phyloP scores from a whole-genome alignment of 2,797 vertebrate genomes.

The Paguma larvata region DNA sequence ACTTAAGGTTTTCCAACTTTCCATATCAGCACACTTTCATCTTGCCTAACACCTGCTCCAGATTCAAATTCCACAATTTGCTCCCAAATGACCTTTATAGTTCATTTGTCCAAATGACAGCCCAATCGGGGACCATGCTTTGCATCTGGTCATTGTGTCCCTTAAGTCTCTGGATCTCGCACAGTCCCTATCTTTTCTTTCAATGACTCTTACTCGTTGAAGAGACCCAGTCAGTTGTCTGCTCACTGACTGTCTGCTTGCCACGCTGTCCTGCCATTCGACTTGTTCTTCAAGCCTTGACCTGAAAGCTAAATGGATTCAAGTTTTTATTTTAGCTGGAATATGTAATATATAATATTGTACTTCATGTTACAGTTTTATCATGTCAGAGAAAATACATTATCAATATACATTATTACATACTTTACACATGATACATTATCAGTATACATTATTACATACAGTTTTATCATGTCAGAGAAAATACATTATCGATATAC shows the following conservation, averaged over 20 bases:
- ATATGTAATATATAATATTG: not conserved
- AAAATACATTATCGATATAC: not conserved
- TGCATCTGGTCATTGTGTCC: not conserved
- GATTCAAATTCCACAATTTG: not conserved
- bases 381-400: not conserved
- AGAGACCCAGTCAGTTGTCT: not conserved
- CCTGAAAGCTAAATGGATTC: not conserved
- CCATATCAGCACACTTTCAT: not conserved
- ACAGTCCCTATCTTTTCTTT: not conserved
- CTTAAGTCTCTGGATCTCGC: not conserved
- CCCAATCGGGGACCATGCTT: not conserved
- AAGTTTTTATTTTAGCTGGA: not conserved
- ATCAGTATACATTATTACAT: too few relatives aligned
- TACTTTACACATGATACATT: not conserved
- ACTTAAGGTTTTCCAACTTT: not conserved
- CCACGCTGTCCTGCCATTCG: not conserved
- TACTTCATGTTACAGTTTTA: not conserved
- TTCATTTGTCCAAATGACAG: not conserved
- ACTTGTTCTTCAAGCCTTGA: not conserved
- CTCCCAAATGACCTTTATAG: not conserved
- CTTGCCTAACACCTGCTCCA: not conserved
- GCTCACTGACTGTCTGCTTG: not conserved
- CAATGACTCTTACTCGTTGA: not conserved
- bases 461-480: not conserved
- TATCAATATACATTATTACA: not conserved